Percentiles rank a stretch among this genome's conserved stretches.
These are phyloP conservation scores for Macropus fuliginosus DNA, from an alignment of 2,797 vertebrate species.

Conservation along the genomic window DNA sequence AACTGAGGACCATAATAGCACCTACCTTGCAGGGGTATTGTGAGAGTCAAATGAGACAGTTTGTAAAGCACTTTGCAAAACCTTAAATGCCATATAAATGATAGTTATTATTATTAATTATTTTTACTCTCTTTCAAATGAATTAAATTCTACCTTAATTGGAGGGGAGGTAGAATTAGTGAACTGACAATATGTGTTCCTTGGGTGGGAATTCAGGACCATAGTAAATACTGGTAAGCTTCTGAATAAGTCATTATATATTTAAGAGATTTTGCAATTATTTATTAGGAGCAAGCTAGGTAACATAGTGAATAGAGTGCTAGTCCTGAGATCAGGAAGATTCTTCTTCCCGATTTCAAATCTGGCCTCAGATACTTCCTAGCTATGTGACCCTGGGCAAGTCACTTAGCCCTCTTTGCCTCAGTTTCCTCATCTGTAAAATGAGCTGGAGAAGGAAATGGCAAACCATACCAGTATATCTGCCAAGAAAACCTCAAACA, in stretches of 20 bases:
- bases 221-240: constrained; percentile 34
- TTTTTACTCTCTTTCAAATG: constrained; percentile 39
- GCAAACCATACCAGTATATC: background rate
- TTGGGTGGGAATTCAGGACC: constrained; percentile 17
- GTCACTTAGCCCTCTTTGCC: background rate
- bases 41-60: background rate
- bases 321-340: background rate
- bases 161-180: background rate
- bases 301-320: background rate
- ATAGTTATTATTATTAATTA: constrained; percentile 18
- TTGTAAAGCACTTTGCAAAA: background rate
- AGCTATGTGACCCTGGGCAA: background rate
- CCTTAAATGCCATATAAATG: background rate
- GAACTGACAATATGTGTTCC: constrained; percentile 6
- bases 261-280: constrained; percentile 60
- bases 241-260: constrained; percentile 37
- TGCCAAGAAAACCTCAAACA: background rate
- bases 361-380: background rate
- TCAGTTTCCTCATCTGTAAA: background rate
- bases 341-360: background rate
- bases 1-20: background rate
- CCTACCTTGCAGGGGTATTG: background rate
- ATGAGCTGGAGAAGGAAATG: background rate
- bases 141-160: constrained; percentile 17
- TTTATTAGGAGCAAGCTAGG: constrained; percentile 61